phyloP scores from a whole-genome alignment of 1,140 invertebrate genomes.

The Antheraea mylitta region DNA sequence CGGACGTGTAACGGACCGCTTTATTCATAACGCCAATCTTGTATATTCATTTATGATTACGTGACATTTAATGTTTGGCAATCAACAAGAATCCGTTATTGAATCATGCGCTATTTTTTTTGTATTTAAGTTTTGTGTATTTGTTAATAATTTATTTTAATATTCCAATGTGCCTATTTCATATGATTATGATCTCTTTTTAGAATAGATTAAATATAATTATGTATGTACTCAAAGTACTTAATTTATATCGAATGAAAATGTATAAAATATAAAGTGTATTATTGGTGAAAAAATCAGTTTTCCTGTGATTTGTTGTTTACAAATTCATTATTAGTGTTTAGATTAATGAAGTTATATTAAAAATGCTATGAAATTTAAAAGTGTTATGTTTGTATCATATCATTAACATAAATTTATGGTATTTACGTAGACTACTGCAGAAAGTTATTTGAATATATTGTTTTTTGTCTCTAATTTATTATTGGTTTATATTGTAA shows the following conservation, averaged over 20 bases:
- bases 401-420: no score
- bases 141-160: conserved; percentile 10
- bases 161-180: conserved; percentile 11
- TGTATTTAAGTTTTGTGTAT: neutral
- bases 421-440: no score
- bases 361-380: no score
- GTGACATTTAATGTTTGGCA: neutral
- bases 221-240: conserved; percentile 12
- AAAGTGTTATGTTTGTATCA: no score
- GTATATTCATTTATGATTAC: conserved; percentile 1
- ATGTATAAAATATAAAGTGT: neutral
- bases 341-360: no score
- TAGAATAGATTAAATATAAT: neutral
- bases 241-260: neutral
- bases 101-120: neutral
- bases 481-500: no score
- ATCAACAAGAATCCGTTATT: neutral
- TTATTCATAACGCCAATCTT: neutral
- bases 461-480: no score
- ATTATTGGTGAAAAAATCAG: no score
- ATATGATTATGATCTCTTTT: neutral
- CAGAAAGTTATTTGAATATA: no score
- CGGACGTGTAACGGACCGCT: conserved; percentile 32
- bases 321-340: no score
- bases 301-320: no score